Evolutionary conservation across 2,797 vertebrate genomes (phyloP).

Genomic region (Halcyon smyrnensis): DNA sequence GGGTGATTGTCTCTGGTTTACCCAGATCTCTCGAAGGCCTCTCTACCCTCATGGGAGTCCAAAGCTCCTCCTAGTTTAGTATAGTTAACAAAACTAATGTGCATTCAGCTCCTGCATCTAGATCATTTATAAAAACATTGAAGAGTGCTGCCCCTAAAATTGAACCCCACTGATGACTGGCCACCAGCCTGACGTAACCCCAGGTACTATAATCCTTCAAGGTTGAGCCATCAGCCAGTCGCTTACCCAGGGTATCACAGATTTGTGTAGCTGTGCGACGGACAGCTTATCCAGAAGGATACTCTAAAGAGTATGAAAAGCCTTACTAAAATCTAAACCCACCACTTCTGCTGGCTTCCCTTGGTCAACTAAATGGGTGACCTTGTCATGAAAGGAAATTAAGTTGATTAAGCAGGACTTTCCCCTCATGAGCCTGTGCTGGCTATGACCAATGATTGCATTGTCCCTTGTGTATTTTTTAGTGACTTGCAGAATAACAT

Average conservation of each 20-base stretch:
- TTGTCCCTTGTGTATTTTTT: not conserved
- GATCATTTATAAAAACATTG: not conserved
- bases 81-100: no score
- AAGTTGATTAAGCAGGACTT: not conserved
- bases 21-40: not conserved
- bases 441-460: not conserved
- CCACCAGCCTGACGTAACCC: not conserved
- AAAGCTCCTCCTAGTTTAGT: no score
- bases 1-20: not conserved
- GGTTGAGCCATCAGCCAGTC: not conserved
- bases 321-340: not conserved
- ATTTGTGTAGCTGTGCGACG: not conserved
- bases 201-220: not conserved
- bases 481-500: not conserved
- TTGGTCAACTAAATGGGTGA: not conserved
- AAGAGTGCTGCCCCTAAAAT: not conserved
- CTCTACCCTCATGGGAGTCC: not conserved
- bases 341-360: not conserved
- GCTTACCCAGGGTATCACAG: not conserved
- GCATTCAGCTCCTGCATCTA: not conserved
- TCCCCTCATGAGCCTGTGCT: not conserved
- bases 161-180: not conserved
- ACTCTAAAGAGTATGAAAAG: not conserved
- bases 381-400: not conserved
- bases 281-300: not conserved